phyloP scores from a whole-genome alignment of 2,113 vertebrate genomes.

The Scolopax mira region DNA sequence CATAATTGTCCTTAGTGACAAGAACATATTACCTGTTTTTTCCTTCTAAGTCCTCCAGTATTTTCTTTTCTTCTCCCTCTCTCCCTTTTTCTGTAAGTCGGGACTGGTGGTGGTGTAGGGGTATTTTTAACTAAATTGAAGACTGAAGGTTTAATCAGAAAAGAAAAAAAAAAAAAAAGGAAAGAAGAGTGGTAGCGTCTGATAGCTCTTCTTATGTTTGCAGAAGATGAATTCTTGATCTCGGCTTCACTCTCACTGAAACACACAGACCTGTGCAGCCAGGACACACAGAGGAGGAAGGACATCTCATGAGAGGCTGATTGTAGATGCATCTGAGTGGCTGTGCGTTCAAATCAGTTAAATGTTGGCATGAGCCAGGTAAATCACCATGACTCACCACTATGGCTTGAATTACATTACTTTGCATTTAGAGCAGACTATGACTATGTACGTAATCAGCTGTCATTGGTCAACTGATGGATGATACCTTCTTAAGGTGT shows the following conservation, averaged over 20 bases:
- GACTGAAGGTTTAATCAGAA: neutral
- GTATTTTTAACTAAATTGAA: neutral
- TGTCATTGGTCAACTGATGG: neutral
- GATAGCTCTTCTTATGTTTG: neutral
- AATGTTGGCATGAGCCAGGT: neutral
- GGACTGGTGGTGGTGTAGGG: no score
- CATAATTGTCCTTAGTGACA: neutral
- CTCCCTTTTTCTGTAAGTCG: neutral
- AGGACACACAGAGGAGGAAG: accelerated
- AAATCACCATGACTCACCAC: neutral
- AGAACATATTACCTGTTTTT: neutral
- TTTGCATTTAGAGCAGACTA: neutral
- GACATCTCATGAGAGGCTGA: neutral
- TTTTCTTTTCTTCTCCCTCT: no score
- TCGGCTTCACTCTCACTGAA: neutral
- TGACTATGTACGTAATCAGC: neutral
- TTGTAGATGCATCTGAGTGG: neutral
- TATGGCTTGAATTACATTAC: neutral
- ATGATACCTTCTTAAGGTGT: neutral
- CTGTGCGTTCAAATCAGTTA: neutral
- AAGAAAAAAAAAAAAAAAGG: neutral
- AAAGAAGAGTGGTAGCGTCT: accelerated
- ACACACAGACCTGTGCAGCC: neutral
- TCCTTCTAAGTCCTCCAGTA: neutral
- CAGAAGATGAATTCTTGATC: neutral